Conservation (phyloP, 2,113 vertebrate species). For the Megaceryle maxima region DNA sequence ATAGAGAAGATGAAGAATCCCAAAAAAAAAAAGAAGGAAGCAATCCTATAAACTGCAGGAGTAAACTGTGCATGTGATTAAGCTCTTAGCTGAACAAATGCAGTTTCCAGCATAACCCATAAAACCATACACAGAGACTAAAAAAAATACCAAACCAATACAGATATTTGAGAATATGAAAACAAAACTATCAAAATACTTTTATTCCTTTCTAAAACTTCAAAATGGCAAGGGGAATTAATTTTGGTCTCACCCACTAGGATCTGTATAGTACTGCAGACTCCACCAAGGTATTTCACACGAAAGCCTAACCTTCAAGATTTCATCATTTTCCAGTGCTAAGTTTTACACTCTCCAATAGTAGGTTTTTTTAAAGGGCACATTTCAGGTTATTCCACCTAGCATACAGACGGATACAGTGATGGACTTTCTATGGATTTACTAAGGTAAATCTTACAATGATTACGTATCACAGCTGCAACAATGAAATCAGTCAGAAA, state of each 20-base stretch:
- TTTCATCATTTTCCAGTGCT: neutral
- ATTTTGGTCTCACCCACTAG: neutral
- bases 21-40: neutral
- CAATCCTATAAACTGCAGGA: neutral
- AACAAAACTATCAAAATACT: neutral
- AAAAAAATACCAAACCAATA: neutral
- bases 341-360: neutral
- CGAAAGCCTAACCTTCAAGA: neutral
- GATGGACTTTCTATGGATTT: conserved; percentile 24
- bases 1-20: neutral
- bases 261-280: neutral
- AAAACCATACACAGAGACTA: neutral
- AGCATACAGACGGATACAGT: neutral
- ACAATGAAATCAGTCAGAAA: conserved; percentile 65
- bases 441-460: conserved; percentile 48
- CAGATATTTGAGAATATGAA: neutral
- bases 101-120: neutral
- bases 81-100: neutral
- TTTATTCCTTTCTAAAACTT: neutral
- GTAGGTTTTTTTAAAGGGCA: neutral
- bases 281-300: neutral
- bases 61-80: neutral
- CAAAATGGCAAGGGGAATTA: neutral
- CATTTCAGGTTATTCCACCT: neutral
- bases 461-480: conserved; percentile 68